Base-by-base conservation (phyloP, 2,797 vertebrate genomes). In the Gouania willdenowi region DNA sequence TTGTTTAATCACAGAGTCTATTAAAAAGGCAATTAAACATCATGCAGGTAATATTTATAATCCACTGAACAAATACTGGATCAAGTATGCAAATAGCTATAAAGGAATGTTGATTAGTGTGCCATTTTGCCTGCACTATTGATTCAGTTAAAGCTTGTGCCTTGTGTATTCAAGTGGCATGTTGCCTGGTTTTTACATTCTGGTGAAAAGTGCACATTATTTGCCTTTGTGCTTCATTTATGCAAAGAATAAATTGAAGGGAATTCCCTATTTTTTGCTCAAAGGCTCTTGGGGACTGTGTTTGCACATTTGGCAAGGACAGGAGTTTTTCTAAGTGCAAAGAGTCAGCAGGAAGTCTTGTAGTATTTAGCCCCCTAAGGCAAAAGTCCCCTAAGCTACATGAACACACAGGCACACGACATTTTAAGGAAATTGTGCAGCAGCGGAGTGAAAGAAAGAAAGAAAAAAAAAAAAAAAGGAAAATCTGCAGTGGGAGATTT, bases 1-100 rank as follows among this genome's bases (percentile, higher is more conserved):
- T 71, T 54, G 60, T 77, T 85, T 80, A 85, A 84, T 84, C 75
- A 74, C 69, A 66, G 51, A 81, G 75, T 84, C 79, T 75, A 84
- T 83, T 85, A 87, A 84, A 88, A 84, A 82, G 80, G 78, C 74
- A 87, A 87, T 88, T 85, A 85, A 85, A 85, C 77, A 81, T 77
- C 72, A 77, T 66, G 63, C 79, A 83, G 81, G 79, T 83, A 85
- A 87, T 85, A 79, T 83, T 80, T 75, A 76, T 84, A 85, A 87
- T 88, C 82, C 73, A 79, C 77, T 80, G 74, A 76, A 79, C 68
- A 85, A 82, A 82, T 82, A 76, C 75, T 57, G 71, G 71, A 86
- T 86, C 76, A 86, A 84, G 81, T 76, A 83, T 82, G 78, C 71
- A 82, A 84, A 87, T 74, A 45, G 63, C 27, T 70, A 79, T 81